Conservation (phyloP, 2,888 invertebrate genomes). For the Ophraella communa region DNA sequence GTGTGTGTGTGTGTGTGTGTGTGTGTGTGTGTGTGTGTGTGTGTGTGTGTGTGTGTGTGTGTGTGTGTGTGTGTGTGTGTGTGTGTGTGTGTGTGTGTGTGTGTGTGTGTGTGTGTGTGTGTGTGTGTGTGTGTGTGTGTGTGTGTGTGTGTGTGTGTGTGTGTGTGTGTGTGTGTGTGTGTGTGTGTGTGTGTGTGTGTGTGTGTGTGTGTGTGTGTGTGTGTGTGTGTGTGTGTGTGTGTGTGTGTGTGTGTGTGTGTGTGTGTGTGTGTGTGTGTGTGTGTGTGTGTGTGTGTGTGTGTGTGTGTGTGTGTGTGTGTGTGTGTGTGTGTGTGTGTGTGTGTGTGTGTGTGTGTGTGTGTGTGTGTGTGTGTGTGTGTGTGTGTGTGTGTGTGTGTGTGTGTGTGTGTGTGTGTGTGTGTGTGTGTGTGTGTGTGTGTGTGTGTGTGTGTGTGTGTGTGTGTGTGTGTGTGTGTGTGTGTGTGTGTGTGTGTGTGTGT, state of each 20-base stretch:
- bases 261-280: constrained; percentile 7
- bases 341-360: constrained; percentile 1
- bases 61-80: background rate
- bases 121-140: background rate
- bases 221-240: too few species aligned
- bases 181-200: constrained; percentile 7
- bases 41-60: background rate
- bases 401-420: too few species aligned
- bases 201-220: background rate
- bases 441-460: too few species aligned
- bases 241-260: constrained; percentile 4
- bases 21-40: background rate
- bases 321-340: constrained; percentile 2
- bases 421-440: too few species aligned
- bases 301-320: constrained; percentile 2
- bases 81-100: background rate
- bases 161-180: background rate
- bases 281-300: constrained; percentile 4
- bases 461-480: too few species aligned
- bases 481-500: too few species aligned
- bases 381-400: too few species aligned
- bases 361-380: too few species aligned
- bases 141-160: background rate
- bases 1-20: background rate
- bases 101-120: background rate